A percentile compares a stretch with the other conserved stretches of the same genome.
Evolutionary conservation across 1,140 invertebrate species (phyloP).

Genomic region (Helicoverpa armigera): DNA sequence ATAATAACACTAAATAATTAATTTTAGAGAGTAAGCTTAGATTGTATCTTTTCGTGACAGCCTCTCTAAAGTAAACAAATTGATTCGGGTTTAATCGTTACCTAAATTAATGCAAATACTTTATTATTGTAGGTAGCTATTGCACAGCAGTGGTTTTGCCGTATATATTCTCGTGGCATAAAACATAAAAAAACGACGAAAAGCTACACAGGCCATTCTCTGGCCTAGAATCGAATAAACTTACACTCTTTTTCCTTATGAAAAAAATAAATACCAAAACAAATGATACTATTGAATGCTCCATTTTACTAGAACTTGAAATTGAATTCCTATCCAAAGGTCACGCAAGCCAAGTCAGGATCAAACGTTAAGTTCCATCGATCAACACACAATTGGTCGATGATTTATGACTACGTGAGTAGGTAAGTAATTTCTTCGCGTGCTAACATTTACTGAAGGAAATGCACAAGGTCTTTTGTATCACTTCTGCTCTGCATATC

Average conservation of each 20-base stretch:
- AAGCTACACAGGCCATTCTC: too few species aligned
- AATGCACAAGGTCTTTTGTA: slow-evolving; percentile 29
- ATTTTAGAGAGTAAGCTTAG: too few species aligned
- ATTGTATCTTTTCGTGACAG: too few species aligned
- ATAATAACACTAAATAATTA: too few species aligned
- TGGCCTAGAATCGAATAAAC: too few species aligned
- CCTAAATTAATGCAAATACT: too few species aligned
- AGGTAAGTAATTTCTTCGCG: slow-evolving; percentile 18
- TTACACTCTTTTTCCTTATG: not conserved
- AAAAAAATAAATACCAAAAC: not conserved
- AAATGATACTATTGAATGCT: not conserved
- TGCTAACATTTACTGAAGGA: not conserved
- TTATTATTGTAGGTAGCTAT: too few species aligned
- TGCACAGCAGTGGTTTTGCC: too few species aligned
- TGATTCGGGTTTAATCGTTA: too few species aligned
- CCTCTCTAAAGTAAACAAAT: too few species aligned
- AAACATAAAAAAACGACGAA: too few species aligned
- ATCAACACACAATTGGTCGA: not conserved
- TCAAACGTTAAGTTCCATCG: slow-evolving; percentile 12
- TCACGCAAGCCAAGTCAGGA: not conserved
- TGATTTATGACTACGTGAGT: slow-evolving; percentile 17
- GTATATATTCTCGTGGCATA: too few species aligned
- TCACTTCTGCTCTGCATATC: slow-evolving; percentile 34
- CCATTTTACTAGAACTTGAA: not conserved
- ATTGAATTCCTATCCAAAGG: not conserved